Base-by-base conservation (phyloP, 37 sponge, comb jelly and placozoan genomes). In the Aplysina aerophoba region DNA sequence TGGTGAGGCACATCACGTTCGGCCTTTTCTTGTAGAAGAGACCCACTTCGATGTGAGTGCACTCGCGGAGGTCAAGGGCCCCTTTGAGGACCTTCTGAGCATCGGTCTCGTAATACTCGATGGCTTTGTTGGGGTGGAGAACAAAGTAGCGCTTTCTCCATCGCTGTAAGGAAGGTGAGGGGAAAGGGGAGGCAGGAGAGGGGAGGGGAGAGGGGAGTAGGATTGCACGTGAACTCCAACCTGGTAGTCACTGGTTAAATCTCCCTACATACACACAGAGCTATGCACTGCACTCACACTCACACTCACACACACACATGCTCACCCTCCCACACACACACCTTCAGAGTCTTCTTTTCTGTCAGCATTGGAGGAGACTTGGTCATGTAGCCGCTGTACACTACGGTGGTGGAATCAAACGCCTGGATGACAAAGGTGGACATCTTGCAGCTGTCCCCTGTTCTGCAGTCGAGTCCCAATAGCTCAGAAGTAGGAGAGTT, bases 21-120 rank as follows among this genome's bases (percentile, higher is more conserved):
- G 87, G 69, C 28, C 80, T 61, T 19, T 87, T 80, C 54, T 85
- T 84, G 79, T 89, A 89, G 74, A 89, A 87, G 82, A 93, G 78
- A 8, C 93, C 93, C 40, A 93, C 53, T 72, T 93, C 90, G 15
- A 93, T 74, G 66, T 68, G 83, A 65, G 89, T 89, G 85, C 93
- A 93, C 39, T 87, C 88, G 1, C 93, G 74, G 15, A 93, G 75
- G 59, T 93, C 93, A 24, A 93, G 84, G n/a, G 83, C 85, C 38
- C 87, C 71, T 33, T 88, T 60, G 19, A 89, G 90, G 20, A 84
- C 4, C 36, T 92, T 92, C 72, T 60, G 41, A 5, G 87, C 54
- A 0, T 64, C 66, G 6, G 87, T 87, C 34, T 89, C 86, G 82
- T 84, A 81, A 19, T 69, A 84, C 56, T 93, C 93, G 0, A 93